Percentiles rank a stretch among this genome's conserved stretches.
phyloP scores from a whole-genome alignment of 1,140 invertebrate genomes.

The Penaeus vannamei region DNA sequence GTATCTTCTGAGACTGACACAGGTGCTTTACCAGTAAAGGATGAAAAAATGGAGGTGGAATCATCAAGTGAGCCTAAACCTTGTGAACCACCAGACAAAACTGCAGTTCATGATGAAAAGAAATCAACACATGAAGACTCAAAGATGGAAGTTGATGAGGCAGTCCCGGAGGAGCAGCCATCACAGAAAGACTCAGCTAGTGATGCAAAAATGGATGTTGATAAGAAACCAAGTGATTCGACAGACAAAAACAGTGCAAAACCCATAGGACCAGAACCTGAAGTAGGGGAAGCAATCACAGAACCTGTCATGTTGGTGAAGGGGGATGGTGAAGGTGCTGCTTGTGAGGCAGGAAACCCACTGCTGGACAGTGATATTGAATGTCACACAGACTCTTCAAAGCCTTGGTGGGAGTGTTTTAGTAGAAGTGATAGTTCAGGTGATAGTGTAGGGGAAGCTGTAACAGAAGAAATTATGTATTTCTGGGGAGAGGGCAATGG shows the following conservation, averaged over 20 bases:
- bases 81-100: neutral
- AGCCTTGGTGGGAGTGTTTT: constrained; percentile 68
- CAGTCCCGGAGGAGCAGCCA: neutral
- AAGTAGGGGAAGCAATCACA: constrained; percentile 76
- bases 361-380: constrained; percentile 6
- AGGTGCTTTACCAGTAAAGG: neutral
- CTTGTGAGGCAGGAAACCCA: constrained; percentile 80
- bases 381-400: neutral
- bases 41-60: constrained; percentile 18
- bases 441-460: constrained; percentile 57
- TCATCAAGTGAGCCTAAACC: neutral
- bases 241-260: constrained; percentile 11
- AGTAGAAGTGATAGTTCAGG: constrained; percentile 42
- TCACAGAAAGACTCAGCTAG: neutral
- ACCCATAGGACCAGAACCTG: constrained; percentile 1
- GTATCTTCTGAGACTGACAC: neutral
- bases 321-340: constrained; percentile 81
- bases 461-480: constrained; percentile 61
- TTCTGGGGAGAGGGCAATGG: constrained; percentile 63
- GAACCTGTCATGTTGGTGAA: constrained; percentile 81
- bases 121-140: neutral
- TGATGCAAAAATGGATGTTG: neutral
- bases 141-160: constrained; percentile 13
- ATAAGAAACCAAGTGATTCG: neutral
- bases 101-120: constrained; percentile 1